These are phyloP conservation scores for Oscheius sp. DNA, from an alignment of 2,888 invertebrate genomes.

Conservation along the genomic window DNA sequence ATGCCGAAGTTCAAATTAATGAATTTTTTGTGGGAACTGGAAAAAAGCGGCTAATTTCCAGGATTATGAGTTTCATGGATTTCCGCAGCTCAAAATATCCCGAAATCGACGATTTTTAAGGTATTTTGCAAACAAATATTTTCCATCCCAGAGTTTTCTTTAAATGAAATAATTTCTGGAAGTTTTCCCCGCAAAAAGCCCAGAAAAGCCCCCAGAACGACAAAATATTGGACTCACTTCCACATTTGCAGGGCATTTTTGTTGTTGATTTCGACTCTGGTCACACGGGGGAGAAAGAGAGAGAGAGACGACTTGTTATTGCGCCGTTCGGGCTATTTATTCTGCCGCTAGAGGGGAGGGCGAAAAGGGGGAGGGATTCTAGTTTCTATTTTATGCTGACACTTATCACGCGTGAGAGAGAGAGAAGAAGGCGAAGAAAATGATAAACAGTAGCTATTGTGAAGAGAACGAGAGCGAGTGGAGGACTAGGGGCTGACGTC, in stretches of 20 bases:
- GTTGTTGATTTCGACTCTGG: background rate
- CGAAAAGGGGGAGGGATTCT: constrained; percentile 2
- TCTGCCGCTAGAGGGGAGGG: background rate
- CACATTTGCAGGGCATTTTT: constrained; percentile 35
- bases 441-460: constrained; percentile 15
- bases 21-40: too few relatives aligned
- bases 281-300: background rate
- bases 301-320: constrained; percentile 11
- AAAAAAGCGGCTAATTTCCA: too few relatives aligned
- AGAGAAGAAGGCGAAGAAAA: background rate
- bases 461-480: background rate
- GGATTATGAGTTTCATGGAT: too few relatives aligned
- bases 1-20: too few relatives aligned
- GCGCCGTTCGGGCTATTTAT: constrained; percentile 18
- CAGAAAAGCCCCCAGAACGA: too few relatives aligned
- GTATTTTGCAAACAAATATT: too few relatives aligned
- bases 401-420: constrained; percentile 3
- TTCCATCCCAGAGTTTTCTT: too few relatives aligned
- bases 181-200: too few relatives aligned
- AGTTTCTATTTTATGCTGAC: constrained; percentile 22
- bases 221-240: constrained; percentile 18
- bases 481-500: background rate
- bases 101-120: too few relatives aligned
- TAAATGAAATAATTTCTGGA: too few relatives aligned
- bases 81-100: too few relatives aligned